Evolutionary conservation across 2,113 vertebrate species (phyloP), one percentile per base, ranked within the genome.

Genomic region (Naja naja): DNA sequence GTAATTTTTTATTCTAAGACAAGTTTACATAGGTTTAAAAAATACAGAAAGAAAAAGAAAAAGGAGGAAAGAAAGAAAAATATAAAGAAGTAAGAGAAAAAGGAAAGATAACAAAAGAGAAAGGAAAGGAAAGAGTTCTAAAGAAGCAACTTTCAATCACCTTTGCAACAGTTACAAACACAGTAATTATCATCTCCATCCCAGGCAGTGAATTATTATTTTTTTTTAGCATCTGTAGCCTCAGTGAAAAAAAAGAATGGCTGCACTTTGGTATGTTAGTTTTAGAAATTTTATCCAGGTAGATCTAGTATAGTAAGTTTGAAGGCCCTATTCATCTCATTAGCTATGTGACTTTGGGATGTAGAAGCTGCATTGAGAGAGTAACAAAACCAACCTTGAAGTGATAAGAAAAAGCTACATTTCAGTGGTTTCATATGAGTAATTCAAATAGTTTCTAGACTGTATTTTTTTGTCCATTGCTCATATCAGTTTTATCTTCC

Each of bases 221-320:
- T 89, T 90, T 85, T 90, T 90, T 56, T 69, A 95, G 91, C 96
- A 90, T 94, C 96, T 95, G 94, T 1, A 96, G 95, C 93, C 85
- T 3, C 91, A 95, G 95, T 74, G 95, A 91, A 54, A 93, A 56
- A 0, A 58, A 0, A 85, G 97, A 58, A 91, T 88, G 97, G 96
- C 92, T 95, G 96, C 55, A 94, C 88, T 91, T 0, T 92, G 3
- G 64, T 16, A 0, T 97, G 97, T 98, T 98, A 98, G 96, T 96
- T 95, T 97, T 98, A 96, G 97, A 97, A 97, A 96, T 92, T 91
- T 87, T 85, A 90, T 96, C 94, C 96, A 94, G 85, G 95, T 96
- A 96, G 91, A 95, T 88, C 93, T 95, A 94, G 0, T 69, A 93
- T 94, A 94, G 94, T 47, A 64, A 74, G 27, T 43, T 90, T 92